Base-by-base conservation (phyloP, 2,888 invertebrate genomes). In the Apotomis betuletana region DNA sequence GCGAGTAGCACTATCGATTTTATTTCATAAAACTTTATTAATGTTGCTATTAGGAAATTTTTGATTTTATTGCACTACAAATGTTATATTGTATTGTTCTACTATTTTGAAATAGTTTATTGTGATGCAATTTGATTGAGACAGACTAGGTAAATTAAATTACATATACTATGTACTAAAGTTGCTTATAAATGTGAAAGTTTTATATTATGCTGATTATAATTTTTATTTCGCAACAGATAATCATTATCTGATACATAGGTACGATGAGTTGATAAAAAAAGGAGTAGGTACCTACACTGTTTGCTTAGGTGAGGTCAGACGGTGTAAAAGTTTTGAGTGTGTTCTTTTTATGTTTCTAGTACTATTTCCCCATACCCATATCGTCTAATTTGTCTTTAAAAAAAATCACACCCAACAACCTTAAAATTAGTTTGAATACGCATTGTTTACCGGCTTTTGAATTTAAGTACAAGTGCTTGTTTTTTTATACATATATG, bases 1-100 rank as follows among this genome's bases (percentile, higher is more conserved):
- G 84, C 80, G 87, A 84, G 87, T 88, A 85, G 88, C 89, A 90
- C 89, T 86, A 74, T 78, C 79, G 76, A 78, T 72, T 80, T 62
- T 63, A 6, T 58, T 62, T 70, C 44, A 54, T 63, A 69, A 70
- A 67, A 69, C 15, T 63, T 68, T 77, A 74, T 72, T 76, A 76
- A 74, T 77, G 77, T 79, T 78, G 76, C 72, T 46, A 74, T 69
- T 74, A 63, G 49, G 70, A 49, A 71, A 67, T 51, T 27, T 52
- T 52, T 49, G 27, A 58, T 52, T 71, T 65, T 63, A 67, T 71
- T 63, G 44, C 54, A 61, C 54, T 67, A 57, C 3, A 46, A 52
- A 68, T 15, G 52, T 0, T 60, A 62, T 67, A 58, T 62, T 52
- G 68, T 58, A 65, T 36, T 38, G 67, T 71, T 71, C 49, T 49